Percentiles rank a stretch among this genome's conserved stretches.
Evolutionary conservation across 2,113 vertebrate genomes (phyloP).

Genomic region (Panthera tigris): DNA sequence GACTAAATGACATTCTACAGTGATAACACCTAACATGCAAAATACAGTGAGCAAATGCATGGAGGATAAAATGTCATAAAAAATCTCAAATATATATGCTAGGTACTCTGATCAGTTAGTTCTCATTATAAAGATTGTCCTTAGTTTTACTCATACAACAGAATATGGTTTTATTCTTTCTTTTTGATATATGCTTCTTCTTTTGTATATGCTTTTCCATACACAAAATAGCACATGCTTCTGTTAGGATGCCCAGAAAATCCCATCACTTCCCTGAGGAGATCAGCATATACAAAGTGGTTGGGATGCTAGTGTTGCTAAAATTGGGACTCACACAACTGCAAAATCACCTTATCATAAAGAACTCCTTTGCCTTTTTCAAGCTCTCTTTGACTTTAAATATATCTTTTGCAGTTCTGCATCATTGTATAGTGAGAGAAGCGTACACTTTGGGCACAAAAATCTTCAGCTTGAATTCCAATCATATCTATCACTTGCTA

Average conservation of each 20-base stretch:
- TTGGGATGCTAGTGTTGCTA: not conserved
- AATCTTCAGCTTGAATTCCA: not conserved
- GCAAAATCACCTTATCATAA: not conserved
- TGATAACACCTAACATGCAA: not conserved
- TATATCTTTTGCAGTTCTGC: not conserved
- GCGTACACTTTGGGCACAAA: not conserved
- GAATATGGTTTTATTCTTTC: not conserved
- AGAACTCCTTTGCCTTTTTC: not conserved
- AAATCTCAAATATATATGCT: not conserved
- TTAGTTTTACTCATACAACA: not conserved
- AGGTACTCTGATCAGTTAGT: not conserved
- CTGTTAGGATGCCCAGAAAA: not conserved
- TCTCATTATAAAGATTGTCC: not conserved
- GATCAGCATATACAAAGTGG: not conserved
- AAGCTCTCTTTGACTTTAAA: not conserved
- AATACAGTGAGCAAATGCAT: not conserved
- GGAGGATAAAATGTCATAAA: not conserved
- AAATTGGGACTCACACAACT: not conserved
- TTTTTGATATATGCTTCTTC: not conserved
- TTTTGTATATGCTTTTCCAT: not conserved
- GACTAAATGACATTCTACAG: not conserved
- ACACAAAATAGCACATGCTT: not conserved
- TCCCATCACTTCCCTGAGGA: not conserved
- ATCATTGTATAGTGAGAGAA: not conserved
- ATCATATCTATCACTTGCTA: not conserved